These are phyloP conservation scores for Dyspetes luteomarginatus DNA, from an alignment of 2,888 invertebrate genomes.

Conservation along the genomic window DNA sequence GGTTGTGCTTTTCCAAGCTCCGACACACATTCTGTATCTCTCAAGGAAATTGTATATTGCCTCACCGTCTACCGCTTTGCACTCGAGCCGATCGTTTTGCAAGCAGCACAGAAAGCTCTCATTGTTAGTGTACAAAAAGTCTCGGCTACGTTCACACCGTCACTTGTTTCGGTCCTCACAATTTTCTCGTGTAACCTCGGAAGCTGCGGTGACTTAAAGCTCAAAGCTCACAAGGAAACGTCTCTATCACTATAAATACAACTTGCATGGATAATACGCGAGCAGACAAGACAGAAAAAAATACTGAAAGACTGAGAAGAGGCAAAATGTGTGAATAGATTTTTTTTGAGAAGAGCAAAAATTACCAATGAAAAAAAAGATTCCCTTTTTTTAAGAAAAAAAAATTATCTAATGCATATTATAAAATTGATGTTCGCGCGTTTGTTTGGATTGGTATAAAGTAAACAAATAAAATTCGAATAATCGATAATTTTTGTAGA, in stretches of 20 bases:
- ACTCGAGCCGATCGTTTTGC: not conserved
- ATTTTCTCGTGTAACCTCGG: not conserved
- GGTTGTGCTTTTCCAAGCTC: not conserved
- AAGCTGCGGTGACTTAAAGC: not conserved
- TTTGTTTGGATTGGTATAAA: too few relatives aligned
- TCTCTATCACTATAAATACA: not conserved
- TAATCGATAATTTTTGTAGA: too few relatives aligned
- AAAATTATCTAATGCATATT: too few relatives aligned
- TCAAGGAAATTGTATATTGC: conserved; percentile 30
- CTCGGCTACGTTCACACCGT: not conserved
- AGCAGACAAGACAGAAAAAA: not conserved
- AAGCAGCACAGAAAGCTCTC: not conserved
- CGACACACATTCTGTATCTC: not conserved
- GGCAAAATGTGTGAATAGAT: not conserved
- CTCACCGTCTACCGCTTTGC: conserved; percentile 3
- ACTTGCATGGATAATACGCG: not conserved
- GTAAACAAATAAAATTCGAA: too few relatives aligned
- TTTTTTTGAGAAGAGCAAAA: not conserved
- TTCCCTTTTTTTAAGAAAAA: too few relatives aligned
- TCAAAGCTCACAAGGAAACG: not conserved
- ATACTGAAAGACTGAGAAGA: not conserved
- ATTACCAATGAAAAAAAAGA: too few relatives aligned
- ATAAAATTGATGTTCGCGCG: too few relatives aligned
- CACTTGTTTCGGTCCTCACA: conserved; percentile 25
- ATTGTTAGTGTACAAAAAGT: not conserved